Percentiles rank a stretch among this genome's conserved stretches.
Evolutionary conservation across 1,140 invertebrate species (phyloP).

Genomic region (Listronotus oregonensis): DNA sequence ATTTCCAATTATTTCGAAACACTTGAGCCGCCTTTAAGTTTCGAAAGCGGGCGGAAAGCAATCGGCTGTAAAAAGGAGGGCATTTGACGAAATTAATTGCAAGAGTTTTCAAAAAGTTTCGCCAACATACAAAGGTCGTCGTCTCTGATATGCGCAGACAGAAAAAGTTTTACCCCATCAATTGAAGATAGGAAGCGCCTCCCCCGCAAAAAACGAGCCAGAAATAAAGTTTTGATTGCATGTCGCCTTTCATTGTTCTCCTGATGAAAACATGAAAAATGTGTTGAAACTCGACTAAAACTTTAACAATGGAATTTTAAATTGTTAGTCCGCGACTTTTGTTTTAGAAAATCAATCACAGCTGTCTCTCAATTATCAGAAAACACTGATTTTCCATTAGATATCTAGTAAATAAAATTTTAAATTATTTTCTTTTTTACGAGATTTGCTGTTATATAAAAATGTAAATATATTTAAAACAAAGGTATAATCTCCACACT

Average conservation of each 20-base stretch:
- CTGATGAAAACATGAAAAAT: constrained; percentile 14
- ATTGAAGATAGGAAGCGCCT: neutral
- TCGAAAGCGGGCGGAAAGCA: neutral
- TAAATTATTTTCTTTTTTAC: no score
- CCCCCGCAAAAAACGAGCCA: neutral
- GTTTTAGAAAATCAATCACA: neutral
- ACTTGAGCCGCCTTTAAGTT: neutral
- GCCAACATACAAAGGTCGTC: neutral
- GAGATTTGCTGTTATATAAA: no score
- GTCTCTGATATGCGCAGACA: constrained; percentile 2
- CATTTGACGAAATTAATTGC: constrained; percentile 6
- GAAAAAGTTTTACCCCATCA: constrained; percentile 3
- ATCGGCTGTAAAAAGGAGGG: neutral
- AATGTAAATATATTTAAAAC: no score
- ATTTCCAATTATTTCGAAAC: neutral
- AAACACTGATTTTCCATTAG: neutral
- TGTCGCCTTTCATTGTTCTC: constrained; percentile 7
- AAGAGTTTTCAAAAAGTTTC: constrained; percentile 1
- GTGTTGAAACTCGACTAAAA: constrained; percentile 1
- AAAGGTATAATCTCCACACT: no score
- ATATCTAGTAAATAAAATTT: no score
- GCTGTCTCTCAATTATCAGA: no score
- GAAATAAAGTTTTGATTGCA: constrained; percentile 13
- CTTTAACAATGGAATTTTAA: constrained; percentile 5
- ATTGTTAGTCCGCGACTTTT: neutral